Evolutionary conservation across 1,140 invertebrate genomes (phyloP).

Genomic region (Hycleus phaleratus): DNA sequence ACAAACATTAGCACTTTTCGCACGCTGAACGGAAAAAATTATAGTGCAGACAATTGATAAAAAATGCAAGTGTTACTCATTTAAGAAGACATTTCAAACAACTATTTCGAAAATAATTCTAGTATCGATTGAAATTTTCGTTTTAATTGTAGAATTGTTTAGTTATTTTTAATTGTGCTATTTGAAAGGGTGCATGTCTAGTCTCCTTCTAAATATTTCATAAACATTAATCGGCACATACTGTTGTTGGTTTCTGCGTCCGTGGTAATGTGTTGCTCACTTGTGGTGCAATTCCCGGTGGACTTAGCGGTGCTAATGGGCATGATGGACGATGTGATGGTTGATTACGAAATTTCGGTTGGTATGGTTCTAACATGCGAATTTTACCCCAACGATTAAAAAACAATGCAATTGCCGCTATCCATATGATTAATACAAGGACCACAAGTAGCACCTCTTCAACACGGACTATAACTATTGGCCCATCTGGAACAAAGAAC

Average conservation of each 20-base stretch:
- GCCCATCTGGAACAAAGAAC: slow-evolving; percentile 39
- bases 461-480: slow-evolving; percentile 58
- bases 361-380: slow-evolving; percentile 70
- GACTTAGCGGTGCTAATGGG: slow-evolving; percentile 49
- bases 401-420: slow-evolving; percentile 68
- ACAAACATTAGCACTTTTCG: too few relatives aligned
- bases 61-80: too few relatives aligned
- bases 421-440: slow-evolving; percentile 66
- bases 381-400: slow-evolving; percentile 70
- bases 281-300: slow-evolving; percentile 37
- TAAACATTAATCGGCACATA: neutral
- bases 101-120: too few relatives aligned
- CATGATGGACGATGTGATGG: slow-evolving; percentile 58
- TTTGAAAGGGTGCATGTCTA: too few relatives aligned
- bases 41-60: too few relatives aligned
- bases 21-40: too few relatives aligned
- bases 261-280: slow-evolving; percentile 29
- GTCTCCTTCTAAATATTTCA: too few relatives aligned
- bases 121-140: too few relatives aligned
- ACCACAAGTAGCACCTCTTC: slow-evolving; percentile 71
- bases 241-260: slow-evolving; percentile 21
- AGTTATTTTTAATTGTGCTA: too few relatives aligned
- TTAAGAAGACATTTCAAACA: too few relatives aligned
- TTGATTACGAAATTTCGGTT: slow-evolving; percentile 69
- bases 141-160: too few relatives aligned